Evolutionary conservation across 1,140 invertebrate species (phyloP).

Genomic region (Muscidifurax raptorellus): DNA sequence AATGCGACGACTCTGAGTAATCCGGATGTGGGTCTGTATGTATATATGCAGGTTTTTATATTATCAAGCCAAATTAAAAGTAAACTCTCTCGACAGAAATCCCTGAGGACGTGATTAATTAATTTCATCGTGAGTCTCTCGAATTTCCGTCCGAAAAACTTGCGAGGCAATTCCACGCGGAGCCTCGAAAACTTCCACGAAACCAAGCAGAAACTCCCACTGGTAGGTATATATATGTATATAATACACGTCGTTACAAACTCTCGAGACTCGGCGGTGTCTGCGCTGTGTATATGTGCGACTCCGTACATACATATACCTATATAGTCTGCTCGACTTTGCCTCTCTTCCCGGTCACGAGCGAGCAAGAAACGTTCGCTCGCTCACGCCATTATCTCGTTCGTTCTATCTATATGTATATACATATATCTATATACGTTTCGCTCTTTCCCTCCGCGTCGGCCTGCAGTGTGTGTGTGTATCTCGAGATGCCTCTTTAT

Average conservation of each 20-base stretch:
- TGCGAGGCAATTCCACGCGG: background rate
- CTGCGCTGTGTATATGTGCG: background rate
- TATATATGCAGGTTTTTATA: background rate
- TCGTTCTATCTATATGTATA: conserved; percentile 3
- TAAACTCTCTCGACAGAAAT: background rate
- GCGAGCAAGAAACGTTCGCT: conserved; percentile 27
- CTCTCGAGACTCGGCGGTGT: background rate
- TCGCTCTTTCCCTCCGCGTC: background rate
- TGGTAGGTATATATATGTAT: background rate
- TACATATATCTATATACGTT: background rate
- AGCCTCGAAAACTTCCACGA: conserved; percentile 3
- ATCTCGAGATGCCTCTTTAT: background rate
- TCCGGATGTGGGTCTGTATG: background rate
- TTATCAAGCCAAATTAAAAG: background rate
- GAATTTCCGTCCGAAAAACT: background rate
- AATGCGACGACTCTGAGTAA: too few relatives aligned
- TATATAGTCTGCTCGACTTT: conserved; percentile 14
- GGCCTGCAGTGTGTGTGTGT: background rate
- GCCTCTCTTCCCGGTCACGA: conserved; percentile 27
- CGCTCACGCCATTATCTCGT: background rate
- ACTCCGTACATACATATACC: too few relatives aligned
- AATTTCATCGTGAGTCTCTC: background rate
- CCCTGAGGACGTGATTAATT: background rate
- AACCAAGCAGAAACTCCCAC: conserved; percentile 7
- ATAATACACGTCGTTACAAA: background rate